These are phyloP conservation scores for Tragelaphus buxtoni DNA, from an alignment of 2,113 vertebrate genomes.

Conservation along the genomic window DNA sequence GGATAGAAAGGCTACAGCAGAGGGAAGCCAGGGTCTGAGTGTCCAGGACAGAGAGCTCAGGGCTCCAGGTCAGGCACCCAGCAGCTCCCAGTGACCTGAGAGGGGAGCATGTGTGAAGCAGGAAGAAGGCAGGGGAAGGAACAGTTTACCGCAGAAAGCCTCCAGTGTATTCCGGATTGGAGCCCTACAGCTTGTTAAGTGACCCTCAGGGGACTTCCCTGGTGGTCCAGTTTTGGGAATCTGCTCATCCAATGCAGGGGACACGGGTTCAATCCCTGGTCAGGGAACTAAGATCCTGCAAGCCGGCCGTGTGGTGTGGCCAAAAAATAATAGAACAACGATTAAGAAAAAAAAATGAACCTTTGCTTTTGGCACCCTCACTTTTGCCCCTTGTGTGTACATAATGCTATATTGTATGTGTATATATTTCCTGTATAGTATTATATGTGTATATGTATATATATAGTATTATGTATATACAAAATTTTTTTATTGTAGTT, in stretches of 20 bases:
- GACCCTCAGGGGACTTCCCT: not conserved
- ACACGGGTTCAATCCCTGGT: not conserved
- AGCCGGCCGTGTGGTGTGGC: not conserved
- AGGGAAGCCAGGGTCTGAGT: not conserved
- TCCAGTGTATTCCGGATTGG: not conserved
- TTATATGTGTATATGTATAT: not conserved
- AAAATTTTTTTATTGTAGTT: not conserved
- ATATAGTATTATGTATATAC: not conserved
- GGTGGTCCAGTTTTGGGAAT: not conserved
- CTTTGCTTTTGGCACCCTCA: not conserved
- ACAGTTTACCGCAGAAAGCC: not conserved
- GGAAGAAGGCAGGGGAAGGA: not conserved
- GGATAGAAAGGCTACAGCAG: not conserved
- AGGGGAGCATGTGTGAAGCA: not conserved
- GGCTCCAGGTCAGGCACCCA: not conserved
- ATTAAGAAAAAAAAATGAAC: not conserved
- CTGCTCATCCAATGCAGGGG: not conserved
- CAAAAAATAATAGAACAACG: not conserved
- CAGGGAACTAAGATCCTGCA: not conserved
- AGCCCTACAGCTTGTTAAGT: not conserved
- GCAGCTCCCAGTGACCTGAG: not conserved
- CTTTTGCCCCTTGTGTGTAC: not conserved
- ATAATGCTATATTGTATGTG: not conserved
- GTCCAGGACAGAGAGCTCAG: not conserved
- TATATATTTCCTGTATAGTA: not conserved